Base-by-base conservation (phyloP, 1,140 invertebrate species). In the Chironomus striatipennis region DNA sequence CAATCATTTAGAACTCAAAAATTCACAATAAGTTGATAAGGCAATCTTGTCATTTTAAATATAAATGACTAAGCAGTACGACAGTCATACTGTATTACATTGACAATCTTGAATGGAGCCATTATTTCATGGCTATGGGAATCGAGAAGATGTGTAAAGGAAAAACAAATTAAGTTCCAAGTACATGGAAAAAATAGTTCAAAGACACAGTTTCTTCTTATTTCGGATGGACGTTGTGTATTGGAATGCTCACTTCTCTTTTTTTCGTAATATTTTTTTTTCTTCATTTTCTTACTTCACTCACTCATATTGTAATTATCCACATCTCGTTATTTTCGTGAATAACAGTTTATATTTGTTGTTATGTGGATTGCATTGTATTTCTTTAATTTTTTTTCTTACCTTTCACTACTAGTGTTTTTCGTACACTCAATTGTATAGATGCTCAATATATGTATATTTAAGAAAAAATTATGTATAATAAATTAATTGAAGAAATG, bases 261-360 rank as follows among this genome's bases (percentile, higher is more conserved):
- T 34, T 34, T 34, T 34, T 34, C 24, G 24, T 34, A 34, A 34
- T 57, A n/a, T 57, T 57, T 57, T 57, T 67, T 70, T 70, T 70
- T 18, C 65, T 70, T 21, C 20, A 20, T 67, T 20, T 67, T 18
- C n/a, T 17, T 18, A n/a, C 64, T 67, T 10, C 47, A 12, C n/a
- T n/a, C n/a, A 57, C 47, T 12, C n/a, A 20, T 67, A 70, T 70
- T 20, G 18, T 70, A 70, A 70, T 70, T 70, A 70, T 70, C 18
- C 10, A 20, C 65, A 21, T 20, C 18, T 70, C 18, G 9, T 18
- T 15, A 15, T 70, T 70, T 70, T 21, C 65, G 20, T 70, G 65
- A 70, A 70, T 70, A 70, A 70, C 65, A 70, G 65, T 70, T 70
- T 20, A 20, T 70, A 9, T 70, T 70, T 70, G 17, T 70, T 21